Evolutionary conservation across 2,797 vertebrate species (phyloP).

Genomic region (Australoheros facetus): DNA sequence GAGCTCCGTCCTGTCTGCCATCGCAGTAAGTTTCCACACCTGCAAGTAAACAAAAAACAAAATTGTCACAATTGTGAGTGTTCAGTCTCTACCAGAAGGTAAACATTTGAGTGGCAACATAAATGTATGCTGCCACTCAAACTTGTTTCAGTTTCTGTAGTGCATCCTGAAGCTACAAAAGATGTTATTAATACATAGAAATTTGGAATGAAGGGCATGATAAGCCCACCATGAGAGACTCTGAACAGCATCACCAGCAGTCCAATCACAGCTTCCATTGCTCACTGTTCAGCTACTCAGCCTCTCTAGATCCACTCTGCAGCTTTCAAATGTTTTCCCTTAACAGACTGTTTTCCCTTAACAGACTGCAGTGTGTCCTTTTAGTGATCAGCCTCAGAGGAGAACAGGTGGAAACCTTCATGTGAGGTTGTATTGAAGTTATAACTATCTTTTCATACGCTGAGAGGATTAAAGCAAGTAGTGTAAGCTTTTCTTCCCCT

Average conservation of each 20-base stretch:
- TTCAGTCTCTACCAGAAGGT: too few species aligned
- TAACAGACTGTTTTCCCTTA: too few species aligned
- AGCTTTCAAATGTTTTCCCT: background rate
- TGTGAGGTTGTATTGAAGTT: rapidly evolving
- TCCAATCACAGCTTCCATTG: slow-evolving; percentile 36
- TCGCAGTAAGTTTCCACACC: slow-evolving; percentile 40
- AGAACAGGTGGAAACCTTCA: rapidly evolving
- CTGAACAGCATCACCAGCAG: slow-evolving; percentile 23
- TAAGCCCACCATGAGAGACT: slow-evolving; percentile 31
- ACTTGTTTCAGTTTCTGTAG: too few species aligned
- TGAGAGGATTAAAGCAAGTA: background rate
- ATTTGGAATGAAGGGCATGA: rapidly evolving
- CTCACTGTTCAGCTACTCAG: background rate
- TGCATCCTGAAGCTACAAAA: rapidly evolving
- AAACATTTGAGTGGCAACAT: too few species aligned
- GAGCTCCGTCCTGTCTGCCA: slow-evolving; percentile 27
- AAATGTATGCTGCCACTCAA: too few species aligned
- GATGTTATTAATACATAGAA: rapidly evolving
- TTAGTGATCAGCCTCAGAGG: background rate
- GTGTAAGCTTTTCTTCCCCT: background rate
- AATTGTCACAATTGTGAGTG: too few species aligned
- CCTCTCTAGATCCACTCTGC: background rate
- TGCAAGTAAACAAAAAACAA: background rate
- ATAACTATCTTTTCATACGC: rapidly evolving
- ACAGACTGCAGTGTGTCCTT: background rate